A percentile compares a stretch with the other conserved stretches of the same genome.
phyloP scores from a whole-genome alignment of 2,113 vertebrate genomes.

The Aegithalos caudatus region DNA sequence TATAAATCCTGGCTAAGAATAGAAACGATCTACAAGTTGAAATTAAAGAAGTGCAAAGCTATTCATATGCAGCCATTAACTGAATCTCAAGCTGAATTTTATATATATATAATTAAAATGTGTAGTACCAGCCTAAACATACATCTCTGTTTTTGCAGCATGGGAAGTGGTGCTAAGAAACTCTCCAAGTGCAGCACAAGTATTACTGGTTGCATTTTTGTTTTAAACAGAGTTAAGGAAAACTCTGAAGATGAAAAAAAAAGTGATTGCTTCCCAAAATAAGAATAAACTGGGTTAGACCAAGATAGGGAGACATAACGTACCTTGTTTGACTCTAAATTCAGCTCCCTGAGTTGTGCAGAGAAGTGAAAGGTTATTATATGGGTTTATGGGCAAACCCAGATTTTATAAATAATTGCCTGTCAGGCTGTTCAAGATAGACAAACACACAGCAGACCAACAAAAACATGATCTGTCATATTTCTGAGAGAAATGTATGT shows the following conservation, averaged over 20 bases:
- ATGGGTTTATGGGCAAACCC: conserved; percentile 76
- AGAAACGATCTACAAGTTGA: not conserved
- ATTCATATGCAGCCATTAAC: not conserved
- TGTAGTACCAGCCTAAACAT: not conserved
- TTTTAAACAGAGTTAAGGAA: conserved; percentile 10
- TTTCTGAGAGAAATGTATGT: conserved; percentile 78
- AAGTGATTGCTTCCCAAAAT: conserved; percentile 46
- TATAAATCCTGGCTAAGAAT: not conserved
- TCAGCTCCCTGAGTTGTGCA: conserved; percentile 64
- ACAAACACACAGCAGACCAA: conserved; percentile 82
- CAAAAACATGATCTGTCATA: conserved; percentile 81
- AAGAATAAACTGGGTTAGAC: conserved; percentile 52
- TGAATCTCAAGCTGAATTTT: not conserved
- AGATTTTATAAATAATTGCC: conserved; percentile 86
- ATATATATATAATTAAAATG: not conserved
- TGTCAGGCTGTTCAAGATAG: conserved; percentile 81
- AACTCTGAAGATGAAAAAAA: conserved; percentile 6
- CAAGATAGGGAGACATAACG: conserved; percentile 67
- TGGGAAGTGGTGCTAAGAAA: not conserved
- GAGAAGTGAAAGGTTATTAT: conserved; percentile 79
- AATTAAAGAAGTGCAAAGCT: not conserved
- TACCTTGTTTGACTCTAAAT: conserved; percentile 71
- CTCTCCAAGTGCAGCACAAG: not conserved
- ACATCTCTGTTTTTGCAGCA: not conserved
- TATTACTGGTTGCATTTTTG: not conserved